Evolutionary conservation across 2,797 vertebrate species (phyloP).

Genomic region (Rhynchonycteris naso): DNA sequence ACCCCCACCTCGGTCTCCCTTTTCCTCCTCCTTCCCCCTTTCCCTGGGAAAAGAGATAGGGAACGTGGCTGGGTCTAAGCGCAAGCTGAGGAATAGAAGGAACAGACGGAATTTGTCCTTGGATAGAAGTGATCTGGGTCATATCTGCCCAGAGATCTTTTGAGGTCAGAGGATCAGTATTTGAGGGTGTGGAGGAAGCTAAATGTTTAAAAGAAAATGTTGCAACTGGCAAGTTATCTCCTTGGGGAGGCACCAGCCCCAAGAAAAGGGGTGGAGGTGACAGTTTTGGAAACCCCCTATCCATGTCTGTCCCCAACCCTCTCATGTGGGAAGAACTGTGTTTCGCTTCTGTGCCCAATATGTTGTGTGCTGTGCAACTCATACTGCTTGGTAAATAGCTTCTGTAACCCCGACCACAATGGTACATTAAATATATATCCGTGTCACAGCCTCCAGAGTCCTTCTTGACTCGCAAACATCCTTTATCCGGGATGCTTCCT

Average conservation of each 20-base stretch:
- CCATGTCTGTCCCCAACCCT: not conserved
- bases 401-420: constrained; percentile 38
- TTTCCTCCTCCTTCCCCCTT: not conserved
- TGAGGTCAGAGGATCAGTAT: not conserved
- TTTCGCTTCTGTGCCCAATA: constrained; percentile 33
- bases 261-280: not conserved
- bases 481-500: not conserved
- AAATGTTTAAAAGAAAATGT: not conserved
- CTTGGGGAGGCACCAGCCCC: not conserved
- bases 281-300: not conserved
- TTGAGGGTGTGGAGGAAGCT: not conserved
- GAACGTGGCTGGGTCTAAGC: not conserved
- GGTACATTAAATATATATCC: constrained; percentile 38
- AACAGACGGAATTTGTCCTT: not conserved
- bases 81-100: not conserved
- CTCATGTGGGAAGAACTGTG: not conserved
- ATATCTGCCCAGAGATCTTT: not conserved
- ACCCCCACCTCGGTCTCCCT: not conserved
- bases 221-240: not conserved
- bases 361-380: not conserved
- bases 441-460: not conserved
- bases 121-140: not conserved
- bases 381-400: constrained; percentile 9
- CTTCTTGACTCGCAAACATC: not conserved
- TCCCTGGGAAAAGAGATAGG: not conserved